Evolutionary conservation across 2,888 invertebrate species (phyloP).

Genomic region (Cryptus viduatorius): DNA sequence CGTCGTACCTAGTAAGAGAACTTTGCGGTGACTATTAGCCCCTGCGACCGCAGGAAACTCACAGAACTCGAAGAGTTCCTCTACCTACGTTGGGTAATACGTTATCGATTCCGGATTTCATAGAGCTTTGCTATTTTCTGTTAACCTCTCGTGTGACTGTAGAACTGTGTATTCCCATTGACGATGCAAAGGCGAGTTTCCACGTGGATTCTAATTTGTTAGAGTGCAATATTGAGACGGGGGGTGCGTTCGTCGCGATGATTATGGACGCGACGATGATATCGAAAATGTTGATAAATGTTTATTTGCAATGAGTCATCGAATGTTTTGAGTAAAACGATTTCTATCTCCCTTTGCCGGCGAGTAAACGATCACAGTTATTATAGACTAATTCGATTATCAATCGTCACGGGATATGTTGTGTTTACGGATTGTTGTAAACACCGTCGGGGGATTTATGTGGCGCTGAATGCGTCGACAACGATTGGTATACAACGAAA

Average conservation of each 20-base stretch:
- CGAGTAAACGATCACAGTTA: slow-evolving; percentile 45
- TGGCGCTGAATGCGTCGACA: no score
- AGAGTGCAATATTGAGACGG: neutral
- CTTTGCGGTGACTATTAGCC: slow-evolving; percentile 66
- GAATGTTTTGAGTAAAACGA: neutral
- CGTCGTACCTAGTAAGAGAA: slow-evolving; percentile 1
- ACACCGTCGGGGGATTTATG: slow-evolving; percentile 1
- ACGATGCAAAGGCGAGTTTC: neutral
- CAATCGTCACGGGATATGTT: slow-evolving; percentile 13
- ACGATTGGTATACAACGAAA: neutral
- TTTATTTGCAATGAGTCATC: slow-evolving; percentile 15
- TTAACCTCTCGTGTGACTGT: neutral
- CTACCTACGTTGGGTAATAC: neutral
- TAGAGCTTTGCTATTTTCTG: slow-evolving; percentile 5
- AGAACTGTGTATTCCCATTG: neutral
- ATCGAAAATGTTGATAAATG: slow-evolving; percentile 1
- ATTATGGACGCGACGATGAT: neutral
- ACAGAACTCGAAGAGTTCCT: neutral
- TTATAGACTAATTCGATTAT: slow-evolving; percentile 55
- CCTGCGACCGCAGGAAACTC: slow-evolving; percentile 64
- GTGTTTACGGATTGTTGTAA: neutral
- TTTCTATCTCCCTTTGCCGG: slow-evolving; percentile 23
- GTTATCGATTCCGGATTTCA: slow-evolving; percentile 55
- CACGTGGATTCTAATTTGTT: slow-evolving; percentile 2
- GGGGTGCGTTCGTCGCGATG: neutral